Percentiles rank a stretch among this genome's conserved stretches.
phyloP scores from a whole-genome alignment of 2,797 vertebrate species.

The Tenualosa ilisha region DNA sequence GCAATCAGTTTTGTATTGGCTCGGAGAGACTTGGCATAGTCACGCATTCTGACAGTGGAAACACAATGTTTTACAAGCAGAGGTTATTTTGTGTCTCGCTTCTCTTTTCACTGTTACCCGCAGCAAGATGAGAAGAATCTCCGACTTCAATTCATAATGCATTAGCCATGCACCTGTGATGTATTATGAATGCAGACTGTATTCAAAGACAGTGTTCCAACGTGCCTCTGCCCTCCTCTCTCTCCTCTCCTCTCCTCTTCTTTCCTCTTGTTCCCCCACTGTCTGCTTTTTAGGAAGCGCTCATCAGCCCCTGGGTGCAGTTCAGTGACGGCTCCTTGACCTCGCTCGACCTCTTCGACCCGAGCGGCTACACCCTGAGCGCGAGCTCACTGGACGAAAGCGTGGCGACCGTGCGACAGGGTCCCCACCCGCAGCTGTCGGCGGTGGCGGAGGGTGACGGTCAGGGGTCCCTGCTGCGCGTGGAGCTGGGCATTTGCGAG shows the following conservation, averaged over 20 bases:
- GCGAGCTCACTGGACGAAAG: constrained; percentile 82
- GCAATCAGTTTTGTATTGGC: neutral
- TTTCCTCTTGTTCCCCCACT: neutral
- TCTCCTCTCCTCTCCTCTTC: too few relatives aligned
- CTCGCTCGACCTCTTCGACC: constrained; percentile 86
- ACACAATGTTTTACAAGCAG: constrained; percentile 10
- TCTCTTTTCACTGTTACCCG: neutral
- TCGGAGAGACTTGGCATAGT: neutral
- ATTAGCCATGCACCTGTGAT: constrained; percentile 8
- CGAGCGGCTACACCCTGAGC: constrained; percentile 80
- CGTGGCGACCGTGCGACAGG: constrained; percentile 82
- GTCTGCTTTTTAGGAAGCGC: constrained; percentile 79
- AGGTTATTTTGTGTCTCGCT: neutral
- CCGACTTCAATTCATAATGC: constrained; percentile 3
- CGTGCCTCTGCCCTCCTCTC: neutral
- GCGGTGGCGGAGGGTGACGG: constrained; percentile 79
- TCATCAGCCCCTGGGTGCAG: constrained; percentile 90
- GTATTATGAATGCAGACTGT: constrained; percentile 5
- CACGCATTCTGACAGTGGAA: neutral
- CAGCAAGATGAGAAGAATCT: constrained; percentile 10
- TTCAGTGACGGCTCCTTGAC: constrained; percentile 88
- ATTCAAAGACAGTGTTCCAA: constrained; percentile 5
- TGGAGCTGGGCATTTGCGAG: constrained; percentile 89
- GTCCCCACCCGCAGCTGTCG: constrained; percentile 75
- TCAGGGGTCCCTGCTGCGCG: constrained; percentile 78